These are phyloP conservation scores for Diplodus sargus DNA, from an alignment of 2,797 vertebrate species.

Conservation along the genomic window DNA sequence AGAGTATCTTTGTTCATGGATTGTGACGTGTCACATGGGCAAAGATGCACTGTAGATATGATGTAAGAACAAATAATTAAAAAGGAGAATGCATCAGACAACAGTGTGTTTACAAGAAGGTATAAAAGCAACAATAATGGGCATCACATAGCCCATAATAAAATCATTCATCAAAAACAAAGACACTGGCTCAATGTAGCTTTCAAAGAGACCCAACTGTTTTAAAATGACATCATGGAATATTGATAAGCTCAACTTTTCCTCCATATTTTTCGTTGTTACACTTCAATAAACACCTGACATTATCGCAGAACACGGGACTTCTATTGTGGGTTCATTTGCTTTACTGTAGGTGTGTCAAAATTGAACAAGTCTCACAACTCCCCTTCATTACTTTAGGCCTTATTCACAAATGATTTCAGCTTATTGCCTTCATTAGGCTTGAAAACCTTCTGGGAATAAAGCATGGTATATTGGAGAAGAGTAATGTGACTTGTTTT, in stretches of 20 bases:
- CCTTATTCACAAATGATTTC: background rate
- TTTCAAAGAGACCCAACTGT: background rate
- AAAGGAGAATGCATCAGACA: background rate
- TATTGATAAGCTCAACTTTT: background rate
- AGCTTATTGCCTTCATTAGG: background rate
- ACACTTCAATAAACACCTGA: background rate
- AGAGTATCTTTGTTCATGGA: background rate
- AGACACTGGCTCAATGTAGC: background rate
- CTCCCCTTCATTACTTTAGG: background rate
- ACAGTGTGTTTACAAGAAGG: background rate
- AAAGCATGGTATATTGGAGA: too few species aligned
- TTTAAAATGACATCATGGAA: constrained; percentile 9
- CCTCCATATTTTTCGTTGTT: background rate
- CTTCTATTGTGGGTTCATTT: background rate
- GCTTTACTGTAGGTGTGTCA: background rate
- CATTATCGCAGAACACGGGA: background rate
- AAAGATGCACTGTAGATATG: constrained; percentile 18
- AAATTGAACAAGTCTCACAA: background rate
- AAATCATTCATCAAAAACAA: constrained; percentile 11
- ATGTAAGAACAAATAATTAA: background rate
- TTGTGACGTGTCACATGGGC: background rate
- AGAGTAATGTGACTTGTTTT: too few species aligned
- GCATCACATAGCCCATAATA: background rate
- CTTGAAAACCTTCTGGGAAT: background rate
- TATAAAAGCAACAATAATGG: constrained; percentile 7